Evolutionary conservation across 2,888 invertebrate species (phyloP).

Genomic region (Pollenia angustigena): DNA sequence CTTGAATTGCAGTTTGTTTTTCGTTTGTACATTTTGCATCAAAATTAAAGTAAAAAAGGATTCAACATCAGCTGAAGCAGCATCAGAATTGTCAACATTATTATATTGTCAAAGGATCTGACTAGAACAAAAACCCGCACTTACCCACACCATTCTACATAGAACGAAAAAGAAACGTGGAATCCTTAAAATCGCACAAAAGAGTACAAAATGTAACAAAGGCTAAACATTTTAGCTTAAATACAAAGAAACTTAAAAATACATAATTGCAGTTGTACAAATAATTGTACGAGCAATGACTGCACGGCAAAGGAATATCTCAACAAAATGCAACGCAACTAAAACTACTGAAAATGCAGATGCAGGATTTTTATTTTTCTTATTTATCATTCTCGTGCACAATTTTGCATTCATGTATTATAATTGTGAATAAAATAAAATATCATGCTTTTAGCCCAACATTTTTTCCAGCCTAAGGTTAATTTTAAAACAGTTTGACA

Average conservation of each 20-base stretch:
- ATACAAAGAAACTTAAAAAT: conserved; percentile 43
- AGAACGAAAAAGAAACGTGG: background rate
- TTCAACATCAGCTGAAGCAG: conserved; percentile 39
- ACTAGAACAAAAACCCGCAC: background rate
- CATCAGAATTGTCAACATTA: conserved; percentile 47
- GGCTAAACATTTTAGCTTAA: conserved; percentile 53
- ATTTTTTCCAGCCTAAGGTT: conserved; percentile 46
- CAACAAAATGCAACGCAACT: conserved; percentile 20
- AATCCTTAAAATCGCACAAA: conserved; percentile 33
- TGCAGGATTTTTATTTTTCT: conserved; percentile 16
- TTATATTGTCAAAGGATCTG: conserved; percentile 65
- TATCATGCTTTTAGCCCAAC: background rate
- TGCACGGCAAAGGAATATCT: conserved; percentile 11
- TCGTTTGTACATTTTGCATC: conserved; percentile 46
- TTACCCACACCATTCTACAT: background rate
- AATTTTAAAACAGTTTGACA: conserved; percentile 33
- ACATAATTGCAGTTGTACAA: conserved; percentile 48
- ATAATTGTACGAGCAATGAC: background rate
- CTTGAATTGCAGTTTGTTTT: conserved; percentile 50
- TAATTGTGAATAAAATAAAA: background rate
- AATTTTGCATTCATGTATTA: background rate
- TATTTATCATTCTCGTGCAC: background rate
- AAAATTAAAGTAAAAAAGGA: conserved; percentile 49
- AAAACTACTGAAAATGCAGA: conserved; percentile 41
- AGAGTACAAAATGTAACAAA: conserved; percentile 46